These are phyloP conservation scores for Xenopus petersii DNA, from an alignment of 2,797 vertebrate species.

Conservation along the genomic window DNA sequence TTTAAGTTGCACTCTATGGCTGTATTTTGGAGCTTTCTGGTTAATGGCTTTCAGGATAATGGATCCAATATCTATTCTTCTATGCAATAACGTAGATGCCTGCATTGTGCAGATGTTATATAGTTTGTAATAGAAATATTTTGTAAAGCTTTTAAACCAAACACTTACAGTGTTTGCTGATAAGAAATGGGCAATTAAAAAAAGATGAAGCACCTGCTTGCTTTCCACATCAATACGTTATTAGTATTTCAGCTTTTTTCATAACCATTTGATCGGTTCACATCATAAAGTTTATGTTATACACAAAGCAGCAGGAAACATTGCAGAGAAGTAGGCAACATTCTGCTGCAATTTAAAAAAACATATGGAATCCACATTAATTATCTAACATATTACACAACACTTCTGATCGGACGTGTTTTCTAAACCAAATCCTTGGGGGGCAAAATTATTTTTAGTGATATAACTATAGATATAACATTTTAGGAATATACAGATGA, in stretches of 20 bases:
- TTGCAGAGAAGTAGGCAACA: conserved; percentile 4
- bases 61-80: too few species aligned
- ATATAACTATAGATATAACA: too few species aligned
- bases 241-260: conserved; percentile 19
- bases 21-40: too few species aligned
- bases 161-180: neutral
- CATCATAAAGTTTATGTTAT: conserved; percentile 34
- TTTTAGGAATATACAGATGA: too few species aligned
- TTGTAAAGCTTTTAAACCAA: neutral
- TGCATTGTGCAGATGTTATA: neutral
- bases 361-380: neutral
- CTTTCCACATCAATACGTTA: conserved; percentile 31
- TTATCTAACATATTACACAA: neutral
- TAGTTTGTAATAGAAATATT: too few species aligned
- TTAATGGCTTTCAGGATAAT: too few species aligned
- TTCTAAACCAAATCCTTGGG: neutral
- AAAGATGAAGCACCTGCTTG: conserved; percentile 17
- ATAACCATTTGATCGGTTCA: conserved; percentile 26
- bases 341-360: neutral
- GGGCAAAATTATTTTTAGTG: too few species aligned
- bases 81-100: too few species aligned
- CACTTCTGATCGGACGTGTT: neutral
- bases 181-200: conserved; percentile 36
- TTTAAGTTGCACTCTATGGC: too few species aligned
- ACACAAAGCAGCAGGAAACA: conserved; percentile 15